Evolutionary conservation across 1,140 invertebrate species (phyloP), one percentile per base, ranked within the genome.

Genomic region (Hermatobates lingyangjiaoensis): DNA sequence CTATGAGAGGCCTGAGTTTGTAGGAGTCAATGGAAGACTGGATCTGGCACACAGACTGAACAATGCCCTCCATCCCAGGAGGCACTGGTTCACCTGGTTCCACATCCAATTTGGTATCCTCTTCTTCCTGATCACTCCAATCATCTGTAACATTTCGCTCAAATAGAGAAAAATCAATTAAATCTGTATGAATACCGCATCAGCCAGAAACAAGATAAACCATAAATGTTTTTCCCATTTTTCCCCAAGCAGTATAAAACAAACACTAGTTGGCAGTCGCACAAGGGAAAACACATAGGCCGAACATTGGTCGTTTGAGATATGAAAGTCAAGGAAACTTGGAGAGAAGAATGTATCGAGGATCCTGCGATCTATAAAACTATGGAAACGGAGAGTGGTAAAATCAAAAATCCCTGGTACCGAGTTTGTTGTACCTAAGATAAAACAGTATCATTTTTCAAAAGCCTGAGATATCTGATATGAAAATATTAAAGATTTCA

Each of bases 51-150:
- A 69, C 60, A 0, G 74, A 68, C 15, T 66, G 65, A 15, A 76
- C 63, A 50, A 77, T 73, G 56, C 77, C 76, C 60, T 80, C 79
- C 66, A 78, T 77, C 2, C 79, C 79, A 2, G 79, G 79, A 45
- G 79, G 79, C 27, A 79, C 66, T 21, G 79, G 79, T 62, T 81
- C 77, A 12, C 77, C 77, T 10, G 77, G 72, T 40, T 72, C 70
- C 44, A 79, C 48, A 40, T 58, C 50, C n/a, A n/a, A n/a, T n/a
- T 20, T 42, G 39, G 18, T 20, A 10, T 42, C 39, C 21, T 18
- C 39, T 4, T 42, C 18, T 10, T 7, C 5, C 39, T 42, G 39
- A 4, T 14, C 7, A 20, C 21, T 18, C 18, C n/a, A n/a, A n/a
- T 42, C 39, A 34, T 34, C 30, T 34, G 30, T 10, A 12, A 7